phyloP scores from a whole-genome alignment of 2,888 invertebrate species.

The Lepetodrilus schrolli region DNA sequence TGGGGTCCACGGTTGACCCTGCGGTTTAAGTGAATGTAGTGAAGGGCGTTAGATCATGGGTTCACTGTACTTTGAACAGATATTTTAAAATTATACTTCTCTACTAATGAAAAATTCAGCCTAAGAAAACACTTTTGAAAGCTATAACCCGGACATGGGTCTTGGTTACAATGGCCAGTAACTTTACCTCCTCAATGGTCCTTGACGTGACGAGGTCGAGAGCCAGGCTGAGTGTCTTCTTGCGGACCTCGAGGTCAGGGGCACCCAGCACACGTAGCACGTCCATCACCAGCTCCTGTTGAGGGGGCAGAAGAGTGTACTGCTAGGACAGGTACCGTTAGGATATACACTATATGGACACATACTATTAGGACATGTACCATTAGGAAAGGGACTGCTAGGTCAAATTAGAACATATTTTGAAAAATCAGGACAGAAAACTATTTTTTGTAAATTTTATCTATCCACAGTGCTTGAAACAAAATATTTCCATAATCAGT shows the following conservation, averaged over 20 bases:
- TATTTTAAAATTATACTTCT: no score
- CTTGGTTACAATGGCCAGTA: background rate
- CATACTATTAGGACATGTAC: no score
- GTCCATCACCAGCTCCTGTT: slow-evolving; percentile 93
- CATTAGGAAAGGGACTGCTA: no score
- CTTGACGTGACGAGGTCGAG: slow-evolving; percentile 92
- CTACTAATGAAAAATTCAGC: no score
- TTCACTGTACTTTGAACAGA: no score
- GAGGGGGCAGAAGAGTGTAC: background rate
- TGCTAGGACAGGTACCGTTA: background rate
- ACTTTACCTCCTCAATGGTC: slow-evolving; percentile 87
- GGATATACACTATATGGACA: no score
- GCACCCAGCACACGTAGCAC: slow-evolving; percentile 92
- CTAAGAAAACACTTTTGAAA: background rate
- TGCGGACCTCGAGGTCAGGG: slow-evolving; percentile 94
- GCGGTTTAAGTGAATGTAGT: no score
- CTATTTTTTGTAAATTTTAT: no score
- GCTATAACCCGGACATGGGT: background rate
- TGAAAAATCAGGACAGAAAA: background rate
- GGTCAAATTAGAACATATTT: background rate
- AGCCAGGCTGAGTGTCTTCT: slow-evolving; percentile 87
- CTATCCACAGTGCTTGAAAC: no score
- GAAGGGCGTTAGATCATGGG: no score
- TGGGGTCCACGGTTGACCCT: no score
- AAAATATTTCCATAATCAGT: no score